These are phyloP conservation scores for Uropsilus gracilis DNA, from an alignment of 2,113 vertebrate genomes.

Conservation along the genomic window DNA sequence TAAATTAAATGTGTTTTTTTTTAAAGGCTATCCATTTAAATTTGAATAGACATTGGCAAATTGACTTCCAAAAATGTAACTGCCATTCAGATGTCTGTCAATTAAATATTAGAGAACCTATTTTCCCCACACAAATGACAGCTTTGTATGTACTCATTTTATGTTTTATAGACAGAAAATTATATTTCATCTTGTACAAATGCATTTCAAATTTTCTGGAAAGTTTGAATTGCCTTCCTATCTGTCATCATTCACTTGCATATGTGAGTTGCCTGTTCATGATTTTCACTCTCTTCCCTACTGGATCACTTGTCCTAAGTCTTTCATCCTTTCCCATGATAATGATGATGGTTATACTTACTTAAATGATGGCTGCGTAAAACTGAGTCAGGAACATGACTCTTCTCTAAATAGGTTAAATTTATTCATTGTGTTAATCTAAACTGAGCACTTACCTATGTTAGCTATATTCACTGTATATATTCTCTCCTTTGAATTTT, in stretches of 20 bases:
- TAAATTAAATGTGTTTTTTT: constrained; percentile 88
- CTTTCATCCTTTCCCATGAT: background rate
- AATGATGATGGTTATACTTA: background rate
- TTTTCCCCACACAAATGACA: background rate
- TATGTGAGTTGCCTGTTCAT: constrained; percentile 13
- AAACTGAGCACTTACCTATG: background rate
- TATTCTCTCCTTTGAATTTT: constrained; percentile 46
- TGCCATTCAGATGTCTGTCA: background rate
- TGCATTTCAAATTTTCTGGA: background rate
- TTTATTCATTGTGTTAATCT: background rate
- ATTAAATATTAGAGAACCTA: background rate
- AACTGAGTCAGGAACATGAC: constrained; percentile 40
- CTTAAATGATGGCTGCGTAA: constrained; percentile 37
- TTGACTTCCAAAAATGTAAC: background rate
- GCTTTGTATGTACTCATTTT: background rate
- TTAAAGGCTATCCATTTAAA: background rate
- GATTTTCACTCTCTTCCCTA: background rate
- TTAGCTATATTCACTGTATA: constrained; percentile 19
- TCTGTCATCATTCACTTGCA: constrained; percentile 16
- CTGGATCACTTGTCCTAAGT: background rate
- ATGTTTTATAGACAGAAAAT: constrained; percentile 9
- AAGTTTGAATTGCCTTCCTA: background rate
- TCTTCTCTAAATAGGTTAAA: constrained; percentile 35
- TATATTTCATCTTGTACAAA: background rate
- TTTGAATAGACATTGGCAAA: background rate